Base-by-base conservation (phyloP, 1,140 invertebrate genomes). In the Micrasema longulum region DNA sequence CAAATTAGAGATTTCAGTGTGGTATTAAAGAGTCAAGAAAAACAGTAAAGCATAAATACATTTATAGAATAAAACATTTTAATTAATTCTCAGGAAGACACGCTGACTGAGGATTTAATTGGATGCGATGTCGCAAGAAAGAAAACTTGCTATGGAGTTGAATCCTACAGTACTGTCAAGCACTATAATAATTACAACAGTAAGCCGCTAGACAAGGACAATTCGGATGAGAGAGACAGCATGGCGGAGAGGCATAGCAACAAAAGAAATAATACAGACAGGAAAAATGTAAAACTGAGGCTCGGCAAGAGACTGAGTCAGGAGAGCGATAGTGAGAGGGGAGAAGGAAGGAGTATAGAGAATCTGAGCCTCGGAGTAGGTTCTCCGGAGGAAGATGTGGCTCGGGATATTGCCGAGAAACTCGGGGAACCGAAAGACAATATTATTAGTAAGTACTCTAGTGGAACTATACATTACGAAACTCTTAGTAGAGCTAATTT, bases 341-440 rank as follows among this genome's bases (percentile, higher is more conserved):
- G 87, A 18, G 77, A 82, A 35, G 78, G 85, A 11, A 84, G 85
- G 75, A 81, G 80, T 66, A 84, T 91, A 68, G 76, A 80, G 14
- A 87, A 90, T 78, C 80, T 91, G 20, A 71, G 63, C 23, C 82
- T 82, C 1, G 88, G 80, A 35, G 20, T 75, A 2, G 85, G 87
- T 26, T 87, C 86, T 72, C 80, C 84, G 45, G 79, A 87, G 50
- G 86, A 86, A 6, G 88, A 87, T 70, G 85, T 93, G 64, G 90
- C 89, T 35, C 83, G 80, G 50, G 91, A 93, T 78, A 91, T 93
- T 76, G 86, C 90, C 11, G 84, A 86, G 38, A 92, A 92, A 79
- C 84, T 93, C 16, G 83, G 79, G 60, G 92, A 93, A 80, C 88
- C 89, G 69, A 92, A 92, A 73, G 89, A 89, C 79, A 85, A 88